Conservation (phyloP, 2,797 vertebrate genomes). For the Argyrosomus regius region DNA sequence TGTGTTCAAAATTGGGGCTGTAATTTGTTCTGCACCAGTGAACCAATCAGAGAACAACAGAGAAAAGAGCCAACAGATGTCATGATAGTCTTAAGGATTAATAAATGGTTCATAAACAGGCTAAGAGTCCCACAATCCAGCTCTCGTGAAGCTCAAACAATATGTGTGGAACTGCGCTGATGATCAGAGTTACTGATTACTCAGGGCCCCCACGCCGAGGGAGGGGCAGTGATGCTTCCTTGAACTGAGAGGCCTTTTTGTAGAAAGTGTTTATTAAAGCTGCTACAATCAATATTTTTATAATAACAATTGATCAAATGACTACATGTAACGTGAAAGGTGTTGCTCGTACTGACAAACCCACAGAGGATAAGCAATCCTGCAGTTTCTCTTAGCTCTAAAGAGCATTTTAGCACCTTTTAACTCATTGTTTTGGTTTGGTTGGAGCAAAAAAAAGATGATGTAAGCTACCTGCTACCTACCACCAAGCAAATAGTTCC, state of each 20-base stretch:
- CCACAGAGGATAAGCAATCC: not conserved
- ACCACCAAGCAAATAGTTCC: too few species aligned
- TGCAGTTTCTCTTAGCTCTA: not conserved
- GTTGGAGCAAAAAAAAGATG: not conserved
- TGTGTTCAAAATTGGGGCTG: constrained; percentile 38
- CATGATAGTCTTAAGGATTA: constrained; percentile 50
- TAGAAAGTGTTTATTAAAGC: not conserved
- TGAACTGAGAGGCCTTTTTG: constrained; percentile 3
- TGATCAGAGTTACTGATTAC: constrained; percentile 17
- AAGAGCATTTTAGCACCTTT: not conserved
- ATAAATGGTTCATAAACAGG: constrained; percentile 11
- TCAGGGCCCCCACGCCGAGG: constrained; percentile 8
- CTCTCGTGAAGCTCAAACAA: not conserved
- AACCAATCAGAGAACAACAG: constrained; percentile 33
- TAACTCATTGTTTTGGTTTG: not conserved
- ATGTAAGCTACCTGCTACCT: not conserved
- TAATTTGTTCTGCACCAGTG: constrained; percentile 59
- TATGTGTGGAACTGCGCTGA: not conserved
- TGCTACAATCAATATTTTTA: not conserved
- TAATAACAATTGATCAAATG: not conserved
- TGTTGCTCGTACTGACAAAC: not conserved
- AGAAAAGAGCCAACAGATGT: constrained; percentile 42
- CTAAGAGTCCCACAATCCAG: constrained; percentile 17
- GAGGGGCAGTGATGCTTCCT: not conserved
- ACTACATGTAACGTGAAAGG: not conserved